Base-by-base conservation (phyloP, 2,797 vertebrate genomes). In the Pampus argenteus region DNA sequence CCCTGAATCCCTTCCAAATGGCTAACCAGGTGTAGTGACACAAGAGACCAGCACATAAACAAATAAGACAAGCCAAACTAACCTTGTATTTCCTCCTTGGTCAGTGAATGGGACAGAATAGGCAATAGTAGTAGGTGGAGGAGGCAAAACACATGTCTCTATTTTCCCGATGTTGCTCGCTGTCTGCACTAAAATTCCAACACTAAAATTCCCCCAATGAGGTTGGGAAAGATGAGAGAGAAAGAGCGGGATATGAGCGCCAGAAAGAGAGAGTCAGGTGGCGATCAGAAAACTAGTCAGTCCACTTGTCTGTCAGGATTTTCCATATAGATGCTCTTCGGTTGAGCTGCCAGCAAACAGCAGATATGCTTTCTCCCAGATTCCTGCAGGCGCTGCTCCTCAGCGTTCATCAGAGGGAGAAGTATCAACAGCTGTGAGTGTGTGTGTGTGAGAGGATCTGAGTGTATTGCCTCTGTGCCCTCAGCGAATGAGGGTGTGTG, bases 381-480 rank as follows among this genome's bases (percentile, higher is more conserved):
- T 52, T 81, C 75, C 78, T 67, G 76, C 15, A 8, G 20, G 29
- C 74, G 83, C 36, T 4, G 44, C 61, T 81, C 50, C 78, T 73
- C 79, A 22, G 42, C 34, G 71, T 62, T 83, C 67, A 79, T 55
- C 79, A 69, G 81, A 77, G 68, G 74, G 77, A 84, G 78, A 78
- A 63, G 81, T 72, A 80, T 77, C 87, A 88, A 91, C 92, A 93
- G 92, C 91, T 92, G 92, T 82, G 91, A 80, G 77, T 83, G 87
- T 87, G 80, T 86, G 29, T 82, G 78, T 84, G 87, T 88, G 80
- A 60, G 84, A 61, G 79, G 69, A 71, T 71, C 29, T 78, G 13
- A 42, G 47, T 71, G 26, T 51, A 45, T 60, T 62, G 57, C 57
- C 26, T 73, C 84, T 67, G 78, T 66, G 73, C 20, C 54, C 77